Base-by-base conservation (phyloP, 1,140 invertebrate genomes). In the Bombus consobrinus region DNA sequence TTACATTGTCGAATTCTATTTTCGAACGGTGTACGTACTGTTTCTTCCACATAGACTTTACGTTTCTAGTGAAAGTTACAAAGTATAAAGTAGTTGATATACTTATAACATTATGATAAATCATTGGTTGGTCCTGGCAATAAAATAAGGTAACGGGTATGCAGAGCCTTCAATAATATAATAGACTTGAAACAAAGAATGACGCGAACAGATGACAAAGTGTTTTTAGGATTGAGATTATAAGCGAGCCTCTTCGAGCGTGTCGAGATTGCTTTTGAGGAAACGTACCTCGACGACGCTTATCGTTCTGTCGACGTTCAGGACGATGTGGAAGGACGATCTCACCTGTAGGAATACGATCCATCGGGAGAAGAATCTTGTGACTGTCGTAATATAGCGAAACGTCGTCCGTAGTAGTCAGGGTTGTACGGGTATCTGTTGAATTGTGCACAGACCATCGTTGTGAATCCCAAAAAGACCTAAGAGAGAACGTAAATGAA, bases 341-440 rank as follows among this genome's bases (percentile, higher is more conserved):
- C 89, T 90, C 76, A 92, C 92, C 92, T 92, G 90, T 92, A 92
- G 47, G 92, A 88, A 32, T 92, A 92, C 18, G 92, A 92, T 82
- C 92, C 92, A 73, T 92, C 92, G 72, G 90, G 91, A 37, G 91
- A 79, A 32, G 87, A 74, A 85, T 92, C 90, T 85, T 92, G 91
- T 6, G 83, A 85, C 74, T 92, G 92, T 82, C 88, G 85, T 75
- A 92, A 64, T 85, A 92, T 92, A 15, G 92, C 88, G 71, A 81
- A 90, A 62, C 84, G 88, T 43, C 90, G 79, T 18, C 88, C 87
- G 28, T 90, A 87, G 28, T 91, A 91, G 34, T 91, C 85, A 66
- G 91, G 91, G 77, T 88, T 88, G 73, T 91, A 91, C 34, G 87
- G 73, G 34, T 87, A 91, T 37, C 88, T 91, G 59, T 80, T 88